phyloP scores from a whole-genome alignment of 2,888 invertebrate species.

The Miltochrista miniata region DNA sequence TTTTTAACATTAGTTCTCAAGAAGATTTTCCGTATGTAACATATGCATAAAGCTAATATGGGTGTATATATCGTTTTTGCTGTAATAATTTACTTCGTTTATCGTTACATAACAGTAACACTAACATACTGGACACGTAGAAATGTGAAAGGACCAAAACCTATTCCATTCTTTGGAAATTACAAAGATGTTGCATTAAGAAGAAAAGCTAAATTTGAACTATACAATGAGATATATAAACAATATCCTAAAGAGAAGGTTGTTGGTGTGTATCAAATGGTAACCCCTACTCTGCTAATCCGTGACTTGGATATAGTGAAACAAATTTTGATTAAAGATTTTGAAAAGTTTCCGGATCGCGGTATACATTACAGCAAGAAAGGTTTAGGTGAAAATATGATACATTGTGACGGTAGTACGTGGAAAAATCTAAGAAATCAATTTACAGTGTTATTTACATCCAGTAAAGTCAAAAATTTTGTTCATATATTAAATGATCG shows the following conservation, averaged over 20 bases:
- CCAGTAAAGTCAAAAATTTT: constrained; percentile 51
- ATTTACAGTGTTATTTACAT: constrained; percentile 52
- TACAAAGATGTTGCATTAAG: constrained; percentile 38
- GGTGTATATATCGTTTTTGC: too few relatives aligned
- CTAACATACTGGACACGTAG: not conserved
- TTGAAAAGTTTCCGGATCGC: constrained; percentile 51
- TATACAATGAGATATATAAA: constrained; percentile 50
- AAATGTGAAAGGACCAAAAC: constrained; percentile 42
- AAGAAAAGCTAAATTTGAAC: constrained; percentile 34
- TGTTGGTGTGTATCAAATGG: constrained; percentile 55
- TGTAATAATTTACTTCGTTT: not conserved
- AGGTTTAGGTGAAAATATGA: constrained; percentile 51
- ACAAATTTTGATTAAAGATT: constrained; percentile 57
- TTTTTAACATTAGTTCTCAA: too few relatives aligned
- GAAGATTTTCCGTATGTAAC: too few relatives aligned
- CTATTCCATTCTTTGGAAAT: constrained; percentile 42
- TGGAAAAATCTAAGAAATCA: constrained; percentile 51
- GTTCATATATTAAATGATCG: constrained; percentile 38
- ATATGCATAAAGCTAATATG: too few relatives aligned
- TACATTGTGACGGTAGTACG: constrained; percentile 44
- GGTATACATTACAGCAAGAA: constrained; percentile 48
- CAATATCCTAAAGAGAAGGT: constrained; percentile 53
- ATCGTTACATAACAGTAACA: not conserved
- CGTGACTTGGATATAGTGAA: constrained; percentile 58
- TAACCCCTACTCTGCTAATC: constrained; percentile 48